These are phyloP conservation scores for Leptinotarsa defecta DNA, from an alignment of 1,140 invertebrate species.

Conservation along the genomic window DNA sequence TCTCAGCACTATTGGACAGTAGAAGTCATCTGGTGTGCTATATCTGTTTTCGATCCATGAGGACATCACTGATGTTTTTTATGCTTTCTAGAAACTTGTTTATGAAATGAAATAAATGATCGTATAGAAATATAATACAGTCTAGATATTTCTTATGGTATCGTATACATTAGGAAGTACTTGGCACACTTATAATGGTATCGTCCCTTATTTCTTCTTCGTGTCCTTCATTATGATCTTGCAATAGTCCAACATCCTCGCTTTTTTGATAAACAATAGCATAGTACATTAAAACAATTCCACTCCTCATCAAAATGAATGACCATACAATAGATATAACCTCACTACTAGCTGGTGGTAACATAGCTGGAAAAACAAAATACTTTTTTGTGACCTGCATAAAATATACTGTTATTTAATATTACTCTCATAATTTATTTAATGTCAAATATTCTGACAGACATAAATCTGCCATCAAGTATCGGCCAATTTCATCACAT, in stretches of 20 bases:
- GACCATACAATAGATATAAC: slow-evolving; percentile 38
- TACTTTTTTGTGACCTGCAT: slow-evolving; percentile 6
- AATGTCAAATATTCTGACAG: no score
- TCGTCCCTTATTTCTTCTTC: not conserved
- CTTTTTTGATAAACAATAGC: slow-evolving; percentile 25
- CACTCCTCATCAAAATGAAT: slow-evolving; percentile 39
- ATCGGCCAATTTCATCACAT: no score
- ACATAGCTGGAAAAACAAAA: slow-evolving; percentile 38
- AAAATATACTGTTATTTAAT: not conserved
- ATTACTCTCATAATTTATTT: no score
- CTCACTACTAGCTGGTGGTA: slow-evolving; percentile 31
- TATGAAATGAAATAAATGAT: no score
- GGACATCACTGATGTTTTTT: no score
- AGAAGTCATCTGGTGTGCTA: no score
- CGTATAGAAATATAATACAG: no score
- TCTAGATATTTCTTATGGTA: no score
- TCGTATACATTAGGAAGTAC: not conserved
- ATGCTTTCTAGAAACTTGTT: no score
- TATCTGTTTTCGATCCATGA: no score
- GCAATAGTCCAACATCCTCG: not conserved
- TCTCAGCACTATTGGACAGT: no score
- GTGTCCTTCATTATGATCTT: not conserved
- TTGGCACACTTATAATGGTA: not conserved
- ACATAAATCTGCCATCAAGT: no score
- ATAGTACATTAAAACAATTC: slow-evolving; percentile 34